Conservation (phyloP, 1,140 invertebrate genomes). For the Neuroterus valhalla region DNA sequence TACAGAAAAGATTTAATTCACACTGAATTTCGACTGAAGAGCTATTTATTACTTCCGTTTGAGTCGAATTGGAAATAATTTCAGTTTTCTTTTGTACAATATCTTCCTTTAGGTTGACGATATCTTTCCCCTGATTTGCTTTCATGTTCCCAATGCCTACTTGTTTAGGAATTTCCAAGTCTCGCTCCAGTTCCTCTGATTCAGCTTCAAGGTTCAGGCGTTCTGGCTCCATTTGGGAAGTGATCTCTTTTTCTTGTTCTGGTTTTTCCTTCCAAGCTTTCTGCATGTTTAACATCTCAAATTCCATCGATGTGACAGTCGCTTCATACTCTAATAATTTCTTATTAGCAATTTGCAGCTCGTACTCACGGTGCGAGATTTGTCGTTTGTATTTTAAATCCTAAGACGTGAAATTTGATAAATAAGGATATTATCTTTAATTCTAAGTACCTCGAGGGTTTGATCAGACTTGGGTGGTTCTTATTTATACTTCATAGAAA, state of each 20-base stretch:
- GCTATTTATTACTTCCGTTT: slow-evolving; percentile 24
- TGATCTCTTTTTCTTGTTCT: background rate
- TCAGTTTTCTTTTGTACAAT: background rate
- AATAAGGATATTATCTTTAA: slow-evolving; percentile 25
- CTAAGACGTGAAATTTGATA: slow-evolving; percentile 46
- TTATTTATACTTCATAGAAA: too few relatives aligned
- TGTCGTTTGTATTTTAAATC: slow-evolving; percentile 61
- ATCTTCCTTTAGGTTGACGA: background rate
- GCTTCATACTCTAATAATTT: slow-evolving; percentile 58
- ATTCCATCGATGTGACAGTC: slow-evolving; percentile 58
- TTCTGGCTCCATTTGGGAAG: background rate
- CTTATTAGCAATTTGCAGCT: slow-evolving; percentile 52
- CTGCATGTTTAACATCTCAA: slow-evolving; percentile 60
- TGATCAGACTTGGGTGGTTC: too few relatives aligned
- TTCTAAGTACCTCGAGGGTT: background rate
- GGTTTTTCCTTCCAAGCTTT: slow-evolving; percentile 54
- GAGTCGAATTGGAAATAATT: slow-evolving; percentile 5
- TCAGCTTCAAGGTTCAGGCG: slow-evolving; percentile 31
- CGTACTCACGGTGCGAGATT: slow-evolving; percentile 60
- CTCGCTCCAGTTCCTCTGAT: background rate
- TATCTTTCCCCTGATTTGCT: slow-evolving; percentile 28
- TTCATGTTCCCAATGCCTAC: background rate
- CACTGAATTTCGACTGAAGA: slow-evolving; percentile 36
- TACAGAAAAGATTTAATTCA: background rate
- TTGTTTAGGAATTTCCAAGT: slow-evolving; percentile 28